phyloP scores from a whole-genome alignment of 2,888 invertebrate genomes.

The Drosophila ustulata region DNA sequence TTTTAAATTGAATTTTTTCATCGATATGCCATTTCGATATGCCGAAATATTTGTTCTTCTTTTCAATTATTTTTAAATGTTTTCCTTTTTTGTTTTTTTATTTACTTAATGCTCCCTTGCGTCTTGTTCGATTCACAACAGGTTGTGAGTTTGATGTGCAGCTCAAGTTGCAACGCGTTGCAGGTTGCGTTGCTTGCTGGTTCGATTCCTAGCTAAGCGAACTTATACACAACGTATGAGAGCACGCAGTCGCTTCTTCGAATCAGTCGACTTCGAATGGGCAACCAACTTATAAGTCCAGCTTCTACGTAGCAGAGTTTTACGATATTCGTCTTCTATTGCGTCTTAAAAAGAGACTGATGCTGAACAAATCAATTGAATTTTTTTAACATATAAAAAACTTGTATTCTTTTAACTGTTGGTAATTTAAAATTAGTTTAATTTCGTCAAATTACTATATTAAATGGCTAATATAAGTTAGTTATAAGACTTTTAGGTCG shows the following conservation, averaged over 20 bases:
- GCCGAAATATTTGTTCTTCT: background rate
- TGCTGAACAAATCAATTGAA: background rate
- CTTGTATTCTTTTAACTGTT: background rate
- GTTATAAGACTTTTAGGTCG: constrained; percentile 2
- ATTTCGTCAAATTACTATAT: fast-evolving
- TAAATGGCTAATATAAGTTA: background rate
- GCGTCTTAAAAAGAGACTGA: background rate
- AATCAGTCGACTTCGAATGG: constrained; percentile 13
- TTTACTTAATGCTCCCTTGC: constrained; percentile 3
- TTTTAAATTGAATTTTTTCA: background rate
- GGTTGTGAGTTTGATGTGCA: constrained; percentile 22
- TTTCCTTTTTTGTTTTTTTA: background rate
- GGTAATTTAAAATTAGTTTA: background rate
- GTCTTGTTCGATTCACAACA: constrained; percentile 11
- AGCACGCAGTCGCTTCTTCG: background rate
- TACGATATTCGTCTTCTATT: constrained; percentile 11
- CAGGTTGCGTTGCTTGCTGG: constrained; percentile 26
- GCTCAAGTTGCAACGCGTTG: constrained; percentile 25
- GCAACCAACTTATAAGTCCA: constrained; percentile 7
- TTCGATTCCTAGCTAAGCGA: constrained; percentile 35
- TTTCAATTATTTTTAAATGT: background rate
- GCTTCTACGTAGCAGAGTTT: constrained; percentile 14
- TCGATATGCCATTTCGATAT: constrained; percentile 1
- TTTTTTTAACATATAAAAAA: background rate
- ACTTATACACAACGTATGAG: constrained; percentile 38